A percentile compares a stretch with the other conserved stretches of the same genome.
phyloP scores from a whole-genome alignment of 2,888 invertebrate species.

The Schrankia costaestrigalis region DNA sequence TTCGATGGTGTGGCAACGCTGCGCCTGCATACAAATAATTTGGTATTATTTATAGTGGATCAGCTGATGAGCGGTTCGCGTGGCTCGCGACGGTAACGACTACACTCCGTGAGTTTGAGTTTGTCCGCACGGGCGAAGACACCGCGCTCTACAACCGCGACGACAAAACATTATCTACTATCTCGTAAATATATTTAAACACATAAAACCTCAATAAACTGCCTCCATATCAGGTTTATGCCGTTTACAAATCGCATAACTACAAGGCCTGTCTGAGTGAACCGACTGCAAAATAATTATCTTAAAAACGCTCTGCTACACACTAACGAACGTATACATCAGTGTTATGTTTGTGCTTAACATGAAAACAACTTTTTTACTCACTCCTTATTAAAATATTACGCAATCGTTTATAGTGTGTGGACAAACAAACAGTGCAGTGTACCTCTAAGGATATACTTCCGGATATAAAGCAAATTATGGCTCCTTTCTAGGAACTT shows the following conservation, averaged over 20 bases:
- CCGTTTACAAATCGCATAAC: slow-evolving; percentile 37
- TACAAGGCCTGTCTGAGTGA: slow-evolving; percentile 31
- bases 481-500: slow-evolving; percentile 32
- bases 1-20: slow-evolving; percentile 17
- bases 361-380: slow-evolving; percentile 8
- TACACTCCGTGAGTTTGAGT: slow-evolving; percentile 24
- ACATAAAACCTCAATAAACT: slow-evolving; percentile 53
- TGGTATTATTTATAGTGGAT: slow-evolving; percentile 77
- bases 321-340: slow-evolving; percentile 7
- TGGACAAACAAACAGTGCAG: slow-evolving; percentile 30
- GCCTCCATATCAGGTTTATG: slow-evolving; percentile 54
- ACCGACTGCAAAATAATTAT: slow-evolving; percentile 32
- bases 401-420: slow-evolving; percentile 25
- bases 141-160: no score
- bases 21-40: slow-evolving; percentile 63
- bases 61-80: slow-evolving; percentile 57
- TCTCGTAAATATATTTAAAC: no score
- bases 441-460: slow-evolving; percentile 29
- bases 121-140: slow-evolving; percentile 17
- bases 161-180: no score
- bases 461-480: slow-evolving; percentile 30
- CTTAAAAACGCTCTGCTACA: slow-evolving; percentile 15
- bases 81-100: slow-evolving; percentile 13
- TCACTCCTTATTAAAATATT: slow-evolving; percentile 16
- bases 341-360: slow-evolving; percentile 17